Conservation (phyloP, 1,140 invertebrate species). For the Berghia stephanieae region DNA sequence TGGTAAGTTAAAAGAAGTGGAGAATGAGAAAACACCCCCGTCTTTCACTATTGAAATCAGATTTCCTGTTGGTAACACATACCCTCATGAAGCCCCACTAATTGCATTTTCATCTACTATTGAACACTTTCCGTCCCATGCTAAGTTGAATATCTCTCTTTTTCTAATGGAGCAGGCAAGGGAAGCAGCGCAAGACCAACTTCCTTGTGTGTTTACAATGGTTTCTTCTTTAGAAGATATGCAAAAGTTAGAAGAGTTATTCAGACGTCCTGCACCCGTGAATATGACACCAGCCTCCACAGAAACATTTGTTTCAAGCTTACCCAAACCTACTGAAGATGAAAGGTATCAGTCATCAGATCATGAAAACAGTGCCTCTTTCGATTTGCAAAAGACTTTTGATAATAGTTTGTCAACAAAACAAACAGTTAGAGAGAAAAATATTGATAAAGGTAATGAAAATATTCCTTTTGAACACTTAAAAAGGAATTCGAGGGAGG, state of each 20-base stretch:
- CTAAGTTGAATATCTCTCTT: constrained; percentile 56
- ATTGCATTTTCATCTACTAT: constrained; percentile 53
- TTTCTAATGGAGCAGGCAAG: constrained; percentile 51
- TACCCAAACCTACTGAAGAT: no score
- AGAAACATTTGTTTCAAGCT: no score
- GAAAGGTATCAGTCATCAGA: no score
- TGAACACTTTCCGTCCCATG: constrained; percentile 43
- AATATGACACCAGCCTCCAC: no score
- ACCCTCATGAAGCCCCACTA: constrained; percentile 55
- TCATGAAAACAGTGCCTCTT: no score
- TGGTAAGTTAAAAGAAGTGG: constrained; percentile 33
- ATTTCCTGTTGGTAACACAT: constrained; percentile 53
- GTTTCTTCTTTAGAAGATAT: constrained; percentile 56
- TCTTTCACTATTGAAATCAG: constrained; percentile 55
- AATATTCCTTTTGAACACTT: no score
- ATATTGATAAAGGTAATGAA: no score
- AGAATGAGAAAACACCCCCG: constrained; percentile 25
- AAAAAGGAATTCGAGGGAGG: no score
- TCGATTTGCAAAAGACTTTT: no score
- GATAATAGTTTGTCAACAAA: no score
- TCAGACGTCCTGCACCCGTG: no score
- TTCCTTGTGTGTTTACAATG: constrained; percentile 55
- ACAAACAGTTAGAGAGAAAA: no score
- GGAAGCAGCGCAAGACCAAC: constrained; percentile 37
- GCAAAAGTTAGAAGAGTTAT: constrained; percentile 39